These are phyloP conservation scores for Antennarius maculatus DNA, from an alignment of 2,797 vertebrate species.

Conservation along the genomic window DNA sequence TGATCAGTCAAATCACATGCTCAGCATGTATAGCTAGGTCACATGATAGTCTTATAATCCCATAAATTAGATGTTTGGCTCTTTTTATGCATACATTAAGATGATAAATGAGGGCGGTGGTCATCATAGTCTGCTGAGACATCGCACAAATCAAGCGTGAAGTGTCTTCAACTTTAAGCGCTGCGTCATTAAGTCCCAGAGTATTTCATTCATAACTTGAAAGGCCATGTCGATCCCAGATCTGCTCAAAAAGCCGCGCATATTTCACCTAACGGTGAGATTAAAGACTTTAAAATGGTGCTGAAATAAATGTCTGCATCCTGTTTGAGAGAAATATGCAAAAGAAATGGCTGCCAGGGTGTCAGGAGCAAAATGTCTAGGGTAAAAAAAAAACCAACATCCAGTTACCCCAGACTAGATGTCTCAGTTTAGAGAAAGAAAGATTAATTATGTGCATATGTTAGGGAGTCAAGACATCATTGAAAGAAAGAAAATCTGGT, in stretches of 20 bases:
- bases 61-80: constrained; percentile 1
- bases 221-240: constrained; percentile 44
- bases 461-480: constrained; percentile 40
- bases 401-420: constrained; percentile 36
- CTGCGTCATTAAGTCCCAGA: constrained; percentile 32
- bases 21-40: background rate
- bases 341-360: constrained; percentile 35
- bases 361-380: constrained; percentile 43
- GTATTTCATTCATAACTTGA: constrained; percentile 44
- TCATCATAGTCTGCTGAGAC: constrained; percentile 13
- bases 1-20: constrained; percentile 8
- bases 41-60: background rate
- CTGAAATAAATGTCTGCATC: constrained; percentile 21
- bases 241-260: constrained; percentile 35
- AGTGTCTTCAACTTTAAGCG: constrained; percentile 40
- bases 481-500: constrained; percentile 34
- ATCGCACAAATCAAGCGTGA: constrained; percentile 20
- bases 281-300: constrained; percentile 30
- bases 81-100: constrained; percentile 8
- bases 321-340: constrained; percentile 35
- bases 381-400: constrained; percentile 52
- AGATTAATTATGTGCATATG: constrained; percentile 56
- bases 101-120: constrained; percentile 6
- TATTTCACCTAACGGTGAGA: constrained; percentile 41
- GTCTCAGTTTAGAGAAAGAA: constrained; percentile 25